phyloP scores from a whole-genome alignment of 2,113 vertebrate genomes.

The Motacilla tschutschensis region DNA sequence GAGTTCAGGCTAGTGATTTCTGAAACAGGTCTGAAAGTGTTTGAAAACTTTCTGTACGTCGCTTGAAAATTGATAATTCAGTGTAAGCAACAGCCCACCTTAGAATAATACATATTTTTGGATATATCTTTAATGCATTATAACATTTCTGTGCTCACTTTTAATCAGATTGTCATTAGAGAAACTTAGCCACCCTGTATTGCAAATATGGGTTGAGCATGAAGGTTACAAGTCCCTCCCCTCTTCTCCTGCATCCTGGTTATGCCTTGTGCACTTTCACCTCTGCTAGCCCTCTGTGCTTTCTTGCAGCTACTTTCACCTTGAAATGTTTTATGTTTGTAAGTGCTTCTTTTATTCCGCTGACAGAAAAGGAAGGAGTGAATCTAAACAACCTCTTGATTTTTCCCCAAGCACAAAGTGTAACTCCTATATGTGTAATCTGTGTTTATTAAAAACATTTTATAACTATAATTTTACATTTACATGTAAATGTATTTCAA shows the following conservation, averaged over 20 bases:
- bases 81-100: conserved; percentile 19
- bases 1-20: conserved; percentile 9
- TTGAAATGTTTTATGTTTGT: not conserved
- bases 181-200: not conserved
- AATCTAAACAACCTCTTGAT: not conserved
- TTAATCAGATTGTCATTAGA: not conserved
- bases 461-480: not conserved
- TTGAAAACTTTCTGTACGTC: conserved; percentile 17
- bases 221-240: not conserved
- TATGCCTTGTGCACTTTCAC: not conserved
- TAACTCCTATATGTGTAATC: not conserved
- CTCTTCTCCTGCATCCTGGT: not conserved
- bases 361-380: not conserved
- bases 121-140: not conserved
- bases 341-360: not conserved
- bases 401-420: not conserved
- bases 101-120: conserved; percentile 26
- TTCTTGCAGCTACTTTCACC: not conserved
- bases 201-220: not conserved
- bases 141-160: not conserved
- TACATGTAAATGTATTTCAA: not conserved
- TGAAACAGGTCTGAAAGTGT: conserved; percentile 31
- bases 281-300: not conserved
- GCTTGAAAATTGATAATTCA: conserved; percentile 24
- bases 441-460: not conserved